Evolutionary conservation across 2,113 vertebrate species (phyloP), one percentile per base, ranked within the genome.

Genomic region (Barbus barbus): DNA sequence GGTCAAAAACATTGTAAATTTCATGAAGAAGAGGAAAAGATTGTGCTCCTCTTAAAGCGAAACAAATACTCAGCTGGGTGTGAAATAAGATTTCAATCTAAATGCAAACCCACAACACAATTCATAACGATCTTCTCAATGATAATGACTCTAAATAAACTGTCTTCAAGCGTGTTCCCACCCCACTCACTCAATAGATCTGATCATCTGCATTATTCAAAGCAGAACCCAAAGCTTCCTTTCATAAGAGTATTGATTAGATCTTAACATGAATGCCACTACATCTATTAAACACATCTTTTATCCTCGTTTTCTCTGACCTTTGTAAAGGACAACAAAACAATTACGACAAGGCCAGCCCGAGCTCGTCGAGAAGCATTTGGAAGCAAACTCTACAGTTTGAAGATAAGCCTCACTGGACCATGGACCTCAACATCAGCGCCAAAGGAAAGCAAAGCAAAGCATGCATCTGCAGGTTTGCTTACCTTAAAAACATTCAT

Each of bases 191-290:
- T 81, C 79, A 71, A 71, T 53, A 69, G 11, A 81, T n/a, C 63
- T 18, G 28, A 82, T 72, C 80, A 82, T 82, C 80, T 82, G 80
- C 65, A 72, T 82, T 82, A 82, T 82, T 82, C 65, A 72, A 69
- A 69, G 65, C 63, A 81, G 63, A 81, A 81, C 56, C 80, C 65
- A 1, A 65, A 22, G 5, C 80, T 71, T 28, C 48, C 65, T 71
- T 82, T 82, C 80, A 71, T 38, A 36, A 0, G 3, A 38, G 63
- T 82, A 82, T 82, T 82, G 80, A 82, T 82, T 82, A 69, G 65
- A 56, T 24, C 22, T 56, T 71, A 33, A 82, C 31, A 38, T 12
- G 65, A 82, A 82, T 82, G 65, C 80, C 80, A 38, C 63, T 69
- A 53, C 46, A 53, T 71, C 80, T 56, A 13, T 82, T 71, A 24